Evolutionary conservation across 2,113 vertebrate species (phyloP).

Genomic region (Atherinomorus stipes): DNA sequence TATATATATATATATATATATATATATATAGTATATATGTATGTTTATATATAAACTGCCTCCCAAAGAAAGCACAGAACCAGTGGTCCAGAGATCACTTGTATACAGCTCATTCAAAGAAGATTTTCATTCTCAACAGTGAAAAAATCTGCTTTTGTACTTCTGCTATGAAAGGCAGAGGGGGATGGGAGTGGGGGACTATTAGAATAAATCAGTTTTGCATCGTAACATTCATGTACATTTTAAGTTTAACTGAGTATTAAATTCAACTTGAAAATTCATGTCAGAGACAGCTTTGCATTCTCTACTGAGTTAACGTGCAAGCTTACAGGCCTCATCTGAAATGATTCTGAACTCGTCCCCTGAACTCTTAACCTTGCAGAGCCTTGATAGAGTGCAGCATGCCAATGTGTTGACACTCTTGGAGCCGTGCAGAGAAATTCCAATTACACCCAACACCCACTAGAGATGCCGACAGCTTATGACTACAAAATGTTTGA

Average conservation of each 20-base stretch:
- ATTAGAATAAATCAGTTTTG: background rate
- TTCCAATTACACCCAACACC: conserved; percentile 46
- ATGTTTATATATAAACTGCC: too few species aligned
- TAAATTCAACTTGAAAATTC: conserved; percentile 10
- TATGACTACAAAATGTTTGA: conserved; percentile 30
- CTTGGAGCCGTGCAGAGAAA: conserved; percentile 52
- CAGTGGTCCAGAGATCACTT: too few species aligned
- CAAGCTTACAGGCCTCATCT: conserved; percentile 34
- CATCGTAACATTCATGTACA: background rate
- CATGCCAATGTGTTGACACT: conserved; percentile 59
- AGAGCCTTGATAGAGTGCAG: conserved; percentile 65
- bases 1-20: too few species aligned
- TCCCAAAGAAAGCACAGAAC: too few species aligned
- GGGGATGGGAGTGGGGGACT: background rate
- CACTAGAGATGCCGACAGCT: conserved; percentile 4
- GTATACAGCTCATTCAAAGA: too few species aligned
- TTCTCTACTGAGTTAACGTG: conserved; percentile 9
- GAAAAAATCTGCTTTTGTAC: too few species aligned
- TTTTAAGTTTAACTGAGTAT: background rate
- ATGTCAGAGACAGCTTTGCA: conserved; percentile 19
- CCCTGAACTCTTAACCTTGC: conserved; percentile 63
- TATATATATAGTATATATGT: too few species aligned
- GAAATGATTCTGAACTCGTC: conserved; percentile 56
- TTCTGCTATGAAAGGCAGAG: too few species aligned
- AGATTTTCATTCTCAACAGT: too few species aligned